phyloP scores from a whole-genome alignment of 2,888 invertebrate genomes.

The Epiblema foenella region DNA sequence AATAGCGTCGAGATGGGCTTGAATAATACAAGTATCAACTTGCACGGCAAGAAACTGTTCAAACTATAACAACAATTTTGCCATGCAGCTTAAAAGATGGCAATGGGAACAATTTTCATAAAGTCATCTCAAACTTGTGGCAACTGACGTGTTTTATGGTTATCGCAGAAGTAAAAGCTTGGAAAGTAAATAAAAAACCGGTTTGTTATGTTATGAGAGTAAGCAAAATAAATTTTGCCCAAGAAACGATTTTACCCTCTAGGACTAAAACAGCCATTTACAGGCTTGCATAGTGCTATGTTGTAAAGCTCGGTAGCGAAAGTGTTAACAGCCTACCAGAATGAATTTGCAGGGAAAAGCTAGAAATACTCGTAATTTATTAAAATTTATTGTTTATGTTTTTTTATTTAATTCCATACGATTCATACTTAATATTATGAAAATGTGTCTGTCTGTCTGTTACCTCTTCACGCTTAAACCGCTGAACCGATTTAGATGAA shows the following conservation, averaged over 20 bases:
- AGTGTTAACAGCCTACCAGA: no score
- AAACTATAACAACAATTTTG: slow-evolving; percentile 40
- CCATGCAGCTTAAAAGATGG: slow-evolving; percentile 28
- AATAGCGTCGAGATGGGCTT: slow-evolving; percentile 44
- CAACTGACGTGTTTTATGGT: slow-evolving; percentile 5
- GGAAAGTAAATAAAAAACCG: background rate
- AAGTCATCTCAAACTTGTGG: slow-evolving; percentile 16
- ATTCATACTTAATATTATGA: no score
- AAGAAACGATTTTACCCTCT: background rate
- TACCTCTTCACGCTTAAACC: no score
- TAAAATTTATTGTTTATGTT: no score
- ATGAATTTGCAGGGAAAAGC: no score
- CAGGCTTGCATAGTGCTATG: no score
- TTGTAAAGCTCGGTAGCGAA: no score
- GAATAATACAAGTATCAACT: slow-evolving; percentile 42
- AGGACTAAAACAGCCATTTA: no score
- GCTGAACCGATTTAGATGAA: no score
- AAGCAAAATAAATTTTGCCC: background rate
- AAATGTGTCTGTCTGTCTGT: no score
- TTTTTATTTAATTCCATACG: no score
- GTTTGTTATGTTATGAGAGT: background rate
- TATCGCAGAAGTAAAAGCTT: background rate
- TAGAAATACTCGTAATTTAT: no score
- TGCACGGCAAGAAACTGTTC: slow-evolving; percentile 36
- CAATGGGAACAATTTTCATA: slow-evolving; percentile 10